A percentile compares a stretch with the other conserved stretches of the same genome.
Evolutionary conservation across 2,797 vertebrate species (phyloP).

Genomic region (Alca torda): DNA sequence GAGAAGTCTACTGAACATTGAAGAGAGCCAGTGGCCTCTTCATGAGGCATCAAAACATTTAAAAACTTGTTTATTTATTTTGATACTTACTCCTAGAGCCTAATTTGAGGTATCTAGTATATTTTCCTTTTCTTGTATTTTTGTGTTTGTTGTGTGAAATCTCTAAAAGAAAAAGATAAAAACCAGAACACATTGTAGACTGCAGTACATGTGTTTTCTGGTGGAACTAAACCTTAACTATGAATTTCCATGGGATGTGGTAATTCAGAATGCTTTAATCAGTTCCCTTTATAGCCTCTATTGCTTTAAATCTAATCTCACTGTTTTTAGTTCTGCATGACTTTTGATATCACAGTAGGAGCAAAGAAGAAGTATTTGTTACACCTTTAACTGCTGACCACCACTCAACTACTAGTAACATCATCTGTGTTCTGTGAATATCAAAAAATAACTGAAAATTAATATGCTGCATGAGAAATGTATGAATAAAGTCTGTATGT

Average conservation of each 20-base stretch:
- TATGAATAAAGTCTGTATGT: not conserved
- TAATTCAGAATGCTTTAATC: not conserved
- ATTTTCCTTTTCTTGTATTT: not conserved
- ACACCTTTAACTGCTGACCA: not conserved
- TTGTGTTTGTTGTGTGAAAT: not conserved
- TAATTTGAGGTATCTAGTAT: not conserved
- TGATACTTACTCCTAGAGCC: not conserved
- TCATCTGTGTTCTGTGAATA: not conserved
- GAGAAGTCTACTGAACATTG: not conserved
- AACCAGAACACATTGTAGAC: not conserved
- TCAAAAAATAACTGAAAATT: not conserved
- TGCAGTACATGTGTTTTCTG: not conserved
- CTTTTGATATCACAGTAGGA: not conserved
- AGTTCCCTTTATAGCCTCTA: not conserved
- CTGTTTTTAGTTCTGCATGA: not conserved
- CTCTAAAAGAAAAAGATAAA: not conserved
- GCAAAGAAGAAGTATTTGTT: not conserved
- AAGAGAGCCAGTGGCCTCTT: not conserved
- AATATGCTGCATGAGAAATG: not conserved
- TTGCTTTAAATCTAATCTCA: not conserved
- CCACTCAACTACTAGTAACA: not conserved
- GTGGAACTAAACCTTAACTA: not conserved
- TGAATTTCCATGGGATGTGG: not conserved
- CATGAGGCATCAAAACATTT: not conserved
- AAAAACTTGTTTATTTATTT: not conserved